A percentile compares a stretch with the other conserved stretches of the same genome.
Conservation (phyloP, 2,113 vertebrate genomes). For the Notiomystis cincta region DNA sequence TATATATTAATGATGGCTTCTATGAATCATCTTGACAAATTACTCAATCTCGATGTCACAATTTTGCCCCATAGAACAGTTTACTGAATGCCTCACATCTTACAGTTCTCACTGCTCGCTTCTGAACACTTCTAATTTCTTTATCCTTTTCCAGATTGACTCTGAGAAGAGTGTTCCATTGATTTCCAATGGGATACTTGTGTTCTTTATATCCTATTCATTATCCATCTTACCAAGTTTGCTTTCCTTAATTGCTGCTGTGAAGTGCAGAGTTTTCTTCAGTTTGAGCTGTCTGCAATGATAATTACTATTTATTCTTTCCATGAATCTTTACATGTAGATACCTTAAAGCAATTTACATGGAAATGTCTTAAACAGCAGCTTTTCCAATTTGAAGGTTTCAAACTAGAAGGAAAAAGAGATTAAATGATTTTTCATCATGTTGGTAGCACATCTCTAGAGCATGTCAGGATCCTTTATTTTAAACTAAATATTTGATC, state of each 20-base stretch:
- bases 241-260: neutral
- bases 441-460: neutral
- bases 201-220: neutral
- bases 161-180: neutral
- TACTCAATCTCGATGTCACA: neutral
- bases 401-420: neutral
- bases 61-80: neutral
- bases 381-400: neutral
- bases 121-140: neutral
- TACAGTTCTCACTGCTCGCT: neutral
- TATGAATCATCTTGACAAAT: neutral
- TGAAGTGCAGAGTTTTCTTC: neutral
- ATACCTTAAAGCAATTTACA: neutral
- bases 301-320: neutral
- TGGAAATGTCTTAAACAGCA: neutral
- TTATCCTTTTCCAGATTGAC: neutral
- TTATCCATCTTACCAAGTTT: constrained; percentile 1
- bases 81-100: neutral
- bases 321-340: neutral
- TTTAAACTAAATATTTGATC: neutral
- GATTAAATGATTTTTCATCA: neutral
- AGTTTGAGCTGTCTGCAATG: neutral
- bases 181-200: constrained; percentile 6
- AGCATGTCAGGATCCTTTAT: neutral
- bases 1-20: neutral